Conservation (phyloP, 1,140 invertebrate genomes). For the Leptopilina clavipes region DNA sequence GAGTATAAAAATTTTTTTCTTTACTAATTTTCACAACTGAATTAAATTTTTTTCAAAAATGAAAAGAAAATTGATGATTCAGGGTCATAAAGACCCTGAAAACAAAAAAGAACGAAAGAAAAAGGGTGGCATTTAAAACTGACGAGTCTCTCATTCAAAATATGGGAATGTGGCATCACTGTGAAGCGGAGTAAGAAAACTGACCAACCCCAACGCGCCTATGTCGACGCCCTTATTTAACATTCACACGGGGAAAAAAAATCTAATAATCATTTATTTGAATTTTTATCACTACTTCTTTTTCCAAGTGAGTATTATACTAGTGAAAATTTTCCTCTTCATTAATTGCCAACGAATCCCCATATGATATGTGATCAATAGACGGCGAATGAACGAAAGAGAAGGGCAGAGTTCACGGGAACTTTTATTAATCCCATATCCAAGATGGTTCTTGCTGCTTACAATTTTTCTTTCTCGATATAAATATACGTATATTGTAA, state of each 20-base stretch:
- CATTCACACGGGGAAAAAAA: constrained; percentile 28
- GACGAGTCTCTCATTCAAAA: not conserved
- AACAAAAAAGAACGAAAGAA: not conserved
- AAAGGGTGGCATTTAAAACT: not conserved
- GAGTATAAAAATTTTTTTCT: too few species aligned
- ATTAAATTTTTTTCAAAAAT: too few species aligned
- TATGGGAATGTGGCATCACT: constrained; percentile 7
- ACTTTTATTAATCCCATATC: not conserved
- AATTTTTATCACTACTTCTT: too few species aligned
- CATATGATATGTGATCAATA: constrained; percentile 19
- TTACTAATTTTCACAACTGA: too few species aligned
- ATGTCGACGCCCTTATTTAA: constrained; percentile 31
- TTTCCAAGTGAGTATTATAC: too few species aligned
- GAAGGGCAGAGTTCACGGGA: not conserved
- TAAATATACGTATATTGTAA: too few species aligned
- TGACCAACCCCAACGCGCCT: constrained; percentile 18
- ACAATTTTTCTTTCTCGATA: not conserved
- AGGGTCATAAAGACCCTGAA: too few species aligned
- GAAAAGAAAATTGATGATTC: too few species aligned
- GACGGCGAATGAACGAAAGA: not conserved
- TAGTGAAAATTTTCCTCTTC: not conserved
- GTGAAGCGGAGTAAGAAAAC: constrained; percentile 12
- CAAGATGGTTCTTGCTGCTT: not conserved
- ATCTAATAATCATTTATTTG: too few species aligned
- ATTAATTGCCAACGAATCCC: not conserved